A percentile compares a stretch with the other conserved stretches of the same genome.
Evolutionary conservation across 1,140 invertebrate species (phyloP).

Genomic region (Whitmania pigra): DNA sequence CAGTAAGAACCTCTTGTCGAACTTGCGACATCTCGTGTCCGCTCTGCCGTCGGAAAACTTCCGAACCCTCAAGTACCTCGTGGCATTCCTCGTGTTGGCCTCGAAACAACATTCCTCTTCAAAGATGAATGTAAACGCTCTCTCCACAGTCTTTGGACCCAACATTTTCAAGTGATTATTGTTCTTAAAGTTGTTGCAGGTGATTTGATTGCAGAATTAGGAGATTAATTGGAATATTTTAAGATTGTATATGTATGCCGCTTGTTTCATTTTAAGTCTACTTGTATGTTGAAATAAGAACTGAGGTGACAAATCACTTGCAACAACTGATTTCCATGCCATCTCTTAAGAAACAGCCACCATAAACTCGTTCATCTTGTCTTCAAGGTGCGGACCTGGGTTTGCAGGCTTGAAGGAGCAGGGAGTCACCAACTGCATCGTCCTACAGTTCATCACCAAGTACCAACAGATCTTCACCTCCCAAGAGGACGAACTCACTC

Average conservation of each 20-base stretch:
- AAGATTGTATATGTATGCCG: too few species aligned
- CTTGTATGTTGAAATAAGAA: too few species aligned
- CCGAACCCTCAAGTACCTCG: constrained; percentile 40
- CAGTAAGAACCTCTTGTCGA: neutral
- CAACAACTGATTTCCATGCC: too few species aligned
- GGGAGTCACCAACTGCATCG: constrained; percentile 41
- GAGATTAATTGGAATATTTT: too few species aligned
- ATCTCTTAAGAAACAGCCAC: neutral
- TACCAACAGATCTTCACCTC: constrained; percentile 38
- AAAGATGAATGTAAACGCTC: constrained; percentile 42
- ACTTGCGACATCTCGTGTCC: constrained; percentile 28
- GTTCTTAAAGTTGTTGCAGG: neutral
- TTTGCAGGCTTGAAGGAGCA: constrained; percentile 41
- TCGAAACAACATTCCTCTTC: constrained; percentile 36
- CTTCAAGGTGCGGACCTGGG: constrained; percentile 33
- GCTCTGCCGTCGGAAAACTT: constrained; percentile 37
- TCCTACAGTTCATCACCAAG: constrained; percentile 39
- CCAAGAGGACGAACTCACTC: constrained; percentile 11
- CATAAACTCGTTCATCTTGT: neutral
- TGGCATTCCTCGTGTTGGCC: constrained; percentile 38
- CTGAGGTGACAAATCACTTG: too few species aligned
- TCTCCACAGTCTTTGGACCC: constrained; percentile 45
- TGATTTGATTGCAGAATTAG: too few species aligned
- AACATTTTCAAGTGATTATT: constrained; percentile 41
- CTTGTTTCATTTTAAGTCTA: too few species aligned